Percentiles rank a stretch among this genome's conserved stretches.
These are phyloP conservation scores for Aradus depressus DNA, from an alignment of 2,888 invertebrate genomes.

Conservation along the genomic window DNA sequence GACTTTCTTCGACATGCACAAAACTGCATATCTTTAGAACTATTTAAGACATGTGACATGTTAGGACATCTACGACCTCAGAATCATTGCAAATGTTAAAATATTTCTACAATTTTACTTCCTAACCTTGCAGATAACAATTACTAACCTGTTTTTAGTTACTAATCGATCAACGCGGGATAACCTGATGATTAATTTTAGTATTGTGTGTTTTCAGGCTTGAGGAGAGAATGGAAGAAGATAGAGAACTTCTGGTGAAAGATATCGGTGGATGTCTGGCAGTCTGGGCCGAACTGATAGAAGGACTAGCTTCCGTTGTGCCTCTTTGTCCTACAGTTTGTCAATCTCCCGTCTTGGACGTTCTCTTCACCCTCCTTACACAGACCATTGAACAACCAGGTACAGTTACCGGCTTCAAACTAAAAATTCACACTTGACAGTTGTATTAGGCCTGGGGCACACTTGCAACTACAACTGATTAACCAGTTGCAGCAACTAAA, in stretches of 20 bases:
- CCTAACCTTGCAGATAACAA: neutral
- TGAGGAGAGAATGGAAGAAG: constrained; percentile 21
- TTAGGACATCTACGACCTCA: too few species aligned
- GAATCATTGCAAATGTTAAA: neutral
- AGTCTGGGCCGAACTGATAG: constrained; percentile 37
- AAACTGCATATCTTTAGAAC: too few species aligned
- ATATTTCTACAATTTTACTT: neutral
- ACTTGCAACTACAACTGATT: too few species aligned
- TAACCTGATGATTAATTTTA: too few species aligned
- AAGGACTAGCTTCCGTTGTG: constrained; percentile 55
- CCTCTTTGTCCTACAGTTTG: constrained; percentile 65
- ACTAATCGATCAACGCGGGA: too few species aligned
- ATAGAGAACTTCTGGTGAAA: constrained; percentile 54
- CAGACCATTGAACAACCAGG: constrained; percentile 63
- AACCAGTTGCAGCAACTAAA: too few species aligned
- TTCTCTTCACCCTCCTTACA: constrained; percentile 70
- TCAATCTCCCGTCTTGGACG: constrained; percentile 79
- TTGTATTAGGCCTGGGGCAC: too few species aligned
- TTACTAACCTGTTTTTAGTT: neutral
- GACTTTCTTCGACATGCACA: too few species aligned
- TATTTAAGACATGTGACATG: too few species aligned
- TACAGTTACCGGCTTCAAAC: too few species aligned
- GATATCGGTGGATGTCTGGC: constrained; percentile 32
- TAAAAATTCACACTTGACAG: too few species aligned
- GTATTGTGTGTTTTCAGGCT: constrained; percentile 68